Percentiles rank a stretch among this genome's conserved stretches.
Conservation (phyloP, 1,140 invertebrate genomes). For the Anadara kagoshimensis region DNA sequence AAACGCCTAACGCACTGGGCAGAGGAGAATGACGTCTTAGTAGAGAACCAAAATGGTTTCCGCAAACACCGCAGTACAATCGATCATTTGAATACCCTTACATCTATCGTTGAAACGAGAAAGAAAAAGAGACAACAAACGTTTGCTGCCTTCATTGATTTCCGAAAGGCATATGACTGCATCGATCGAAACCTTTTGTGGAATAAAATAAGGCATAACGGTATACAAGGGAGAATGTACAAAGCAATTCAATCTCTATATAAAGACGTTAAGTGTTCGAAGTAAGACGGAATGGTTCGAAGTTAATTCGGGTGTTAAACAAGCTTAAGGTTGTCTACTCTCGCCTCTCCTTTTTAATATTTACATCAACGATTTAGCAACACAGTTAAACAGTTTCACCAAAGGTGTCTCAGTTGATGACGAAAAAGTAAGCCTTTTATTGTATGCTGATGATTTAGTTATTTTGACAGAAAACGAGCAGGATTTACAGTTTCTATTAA, state of each 20-base stretch:
- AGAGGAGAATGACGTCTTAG: constrained; percentile 24
- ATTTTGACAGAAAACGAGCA: constrained; percentile 11
- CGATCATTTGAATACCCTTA: constrained; percentile 36
- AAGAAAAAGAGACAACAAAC: constrained; percentile 22
- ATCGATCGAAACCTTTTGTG: no score
- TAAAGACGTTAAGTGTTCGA: no score
- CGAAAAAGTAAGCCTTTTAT: constrained; percentile 22
- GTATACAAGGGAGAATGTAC: no score
- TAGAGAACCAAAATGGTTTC: constrained; percentile 41
- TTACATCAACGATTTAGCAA: constrained; percentile 29
- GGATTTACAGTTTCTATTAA: no score
- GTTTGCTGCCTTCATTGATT: constrained; percentile 31
- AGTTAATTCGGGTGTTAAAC: no score
- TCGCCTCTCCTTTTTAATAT: constrained; percentile 43
- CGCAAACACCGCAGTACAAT: constrained; percentile 25
- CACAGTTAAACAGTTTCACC: constrained; percentile 2
- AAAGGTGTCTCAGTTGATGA: constrained; percentile 9
- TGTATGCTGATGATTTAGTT: constrained; percentile 32
- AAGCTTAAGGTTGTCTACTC: no score
- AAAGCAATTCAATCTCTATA: no score
- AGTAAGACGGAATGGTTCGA: no score
- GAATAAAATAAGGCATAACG: no score
- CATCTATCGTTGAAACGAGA: constrained; percentile 28
- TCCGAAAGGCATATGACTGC: no score
- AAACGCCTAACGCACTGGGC: constrained; percentile 19